Evolutionary conservation across 2,888 invertebrate species (phyloP).

Genomic region (Apamea monoglypha): DNA sequence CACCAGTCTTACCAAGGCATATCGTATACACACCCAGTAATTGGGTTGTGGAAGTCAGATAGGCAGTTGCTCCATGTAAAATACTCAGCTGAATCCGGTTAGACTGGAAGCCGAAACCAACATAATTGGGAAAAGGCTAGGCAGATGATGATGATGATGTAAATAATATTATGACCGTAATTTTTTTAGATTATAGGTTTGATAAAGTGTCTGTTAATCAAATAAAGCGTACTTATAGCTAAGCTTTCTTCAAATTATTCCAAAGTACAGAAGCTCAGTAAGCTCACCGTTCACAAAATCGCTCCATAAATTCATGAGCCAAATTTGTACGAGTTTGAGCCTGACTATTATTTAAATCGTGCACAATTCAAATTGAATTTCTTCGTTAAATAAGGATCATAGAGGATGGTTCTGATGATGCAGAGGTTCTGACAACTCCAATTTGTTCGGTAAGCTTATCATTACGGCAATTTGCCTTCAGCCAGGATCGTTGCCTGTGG

Average conservation of each 20-base stretch:
- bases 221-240: not conserved
- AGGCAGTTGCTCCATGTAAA: not conserved
- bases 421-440: conserved; percentile 20
- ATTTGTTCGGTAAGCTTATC: conserved; percentile 49
- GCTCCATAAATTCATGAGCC: conserved; percentile 16
- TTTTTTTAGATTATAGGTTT: too few species aligned
- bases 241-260: not conserved
- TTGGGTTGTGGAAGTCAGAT: too few species aligned
- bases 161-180: not conserved
- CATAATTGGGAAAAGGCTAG: not conserved
- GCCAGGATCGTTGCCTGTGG: conserved; percentile 1
- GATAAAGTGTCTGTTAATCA: not conserved
- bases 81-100: not conserved
- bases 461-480: conserved; percentile 45
- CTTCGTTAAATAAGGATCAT: conserved; percentile 27
- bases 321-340: not conserved
- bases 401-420: conserved; percentile 38
- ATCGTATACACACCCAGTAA: not conserved
- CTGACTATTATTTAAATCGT: conserved; percentile 43
- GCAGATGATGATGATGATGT: not conserved
- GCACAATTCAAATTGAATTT: conserved; percentile 51
- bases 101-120: not conserved
- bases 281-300: conserved; percentile 9
- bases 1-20: too few species aligned
- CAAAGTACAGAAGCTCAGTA: not conserved